phyloP scores from a whole-genome alignment of 1,140 invertebrate species.

The Amyelois transitella region DNA sequence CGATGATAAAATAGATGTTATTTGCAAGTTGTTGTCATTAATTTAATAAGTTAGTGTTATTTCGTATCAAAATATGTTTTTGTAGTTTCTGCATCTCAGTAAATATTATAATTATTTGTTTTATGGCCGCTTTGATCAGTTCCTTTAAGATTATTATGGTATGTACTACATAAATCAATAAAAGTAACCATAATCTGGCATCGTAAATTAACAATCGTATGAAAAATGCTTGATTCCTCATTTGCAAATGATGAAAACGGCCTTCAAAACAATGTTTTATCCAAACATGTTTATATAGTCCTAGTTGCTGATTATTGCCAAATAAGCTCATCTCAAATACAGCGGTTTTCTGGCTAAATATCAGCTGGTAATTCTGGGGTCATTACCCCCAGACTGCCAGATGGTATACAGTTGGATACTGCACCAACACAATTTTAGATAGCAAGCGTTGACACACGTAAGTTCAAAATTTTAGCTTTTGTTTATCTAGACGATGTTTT shows the following conservation, averaged over 20 bases:
- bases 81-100: neutral
- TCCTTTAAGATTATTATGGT: no score
- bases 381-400: constrained; percentile 83
- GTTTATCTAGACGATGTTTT: constrained; percentile 35
- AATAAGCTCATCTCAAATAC: neutral
- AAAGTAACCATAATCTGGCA: no score
- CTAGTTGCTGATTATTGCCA: neutral
- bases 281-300: neutral
- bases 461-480: constrained; percentile 18
- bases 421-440: constrained; percentile 18
- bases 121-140: neutral
- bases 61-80: no score
- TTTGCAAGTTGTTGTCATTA: no score
- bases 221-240: no score
- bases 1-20: no score
- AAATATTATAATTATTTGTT: neutral
- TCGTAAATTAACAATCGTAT: no score
- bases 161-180: no score
- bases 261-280: neutral
- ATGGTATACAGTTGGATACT: constrained; percentile 80
- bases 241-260: neutral
- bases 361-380: constrained; percentile 98
- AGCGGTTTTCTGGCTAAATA: constrained; percentile 81
- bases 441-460: constrained; percentile 27
- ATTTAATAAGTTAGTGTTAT: no score